Percentiles rank a stretch among this genome's conserved stretches.
phyloP scores from a whole-genome alignment of 2,113 vertebrate species.

The Microcebus griseorufus region DNA sequence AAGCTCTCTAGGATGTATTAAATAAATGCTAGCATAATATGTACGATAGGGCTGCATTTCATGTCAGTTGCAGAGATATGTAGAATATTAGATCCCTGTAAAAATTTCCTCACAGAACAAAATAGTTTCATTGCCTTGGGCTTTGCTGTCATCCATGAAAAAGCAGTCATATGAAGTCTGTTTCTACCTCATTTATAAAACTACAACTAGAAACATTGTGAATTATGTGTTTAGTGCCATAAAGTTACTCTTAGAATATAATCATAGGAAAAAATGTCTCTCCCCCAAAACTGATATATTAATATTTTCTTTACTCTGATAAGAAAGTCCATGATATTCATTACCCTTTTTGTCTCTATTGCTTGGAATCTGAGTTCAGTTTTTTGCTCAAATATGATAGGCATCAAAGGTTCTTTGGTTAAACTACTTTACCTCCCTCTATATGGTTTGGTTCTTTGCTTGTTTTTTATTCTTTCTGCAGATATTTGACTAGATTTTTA shows the following conservation, averaged over 20 bases:
- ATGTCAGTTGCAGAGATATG: background rate
- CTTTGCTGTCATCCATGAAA: background rate
- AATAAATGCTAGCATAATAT: background rate
- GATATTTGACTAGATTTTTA: background rate
- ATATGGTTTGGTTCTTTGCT: background rate
- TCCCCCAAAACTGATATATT: background rate
- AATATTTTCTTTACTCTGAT: background rate
- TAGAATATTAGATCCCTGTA: background rate
- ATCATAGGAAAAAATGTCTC: background rate
- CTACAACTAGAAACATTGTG: background rate
- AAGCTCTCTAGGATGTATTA: background rate
- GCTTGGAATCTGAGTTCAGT: background rate
- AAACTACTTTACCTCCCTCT: background rate
- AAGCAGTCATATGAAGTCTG: background rate
- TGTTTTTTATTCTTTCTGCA: background rate
- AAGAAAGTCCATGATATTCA: background rate
- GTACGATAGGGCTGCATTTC: background rate
- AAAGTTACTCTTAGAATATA: background rate
- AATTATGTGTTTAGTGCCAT: background rate
- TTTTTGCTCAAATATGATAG: background rate
- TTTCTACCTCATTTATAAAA: slow-evolving; percentile 12
- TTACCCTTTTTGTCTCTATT: background rate
- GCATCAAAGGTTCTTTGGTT: background rate
- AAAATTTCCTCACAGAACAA: background rate
- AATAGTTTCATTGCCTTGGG: background rate